Evolutionary conservation across 2,113 vertebrate genomes (phyloP).

Genomic region (Synodontis membranacea): DNA sequence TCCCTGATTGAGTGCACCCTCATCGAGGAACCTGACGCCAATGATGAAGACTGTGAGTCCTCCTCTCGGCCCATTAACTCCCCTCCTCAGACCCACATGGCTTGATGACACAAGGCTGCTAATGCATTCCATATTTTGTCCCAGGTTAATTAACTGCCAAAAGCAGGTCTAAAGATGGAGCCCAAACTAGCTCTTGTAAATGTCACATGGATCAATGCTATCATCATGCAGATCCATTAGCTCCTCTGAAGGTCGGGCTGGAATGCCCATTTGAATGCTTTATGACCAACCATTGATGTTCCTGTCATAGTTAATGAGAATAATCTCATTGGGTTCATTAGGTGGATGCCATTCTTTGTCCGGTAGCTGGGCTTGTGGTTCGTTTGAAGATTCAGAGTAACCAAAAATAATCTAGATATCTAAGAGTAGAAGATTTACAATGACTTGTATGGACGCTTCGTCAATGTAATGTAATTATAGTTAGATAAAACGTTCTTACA

Average conservation of each 20-base stretch:
- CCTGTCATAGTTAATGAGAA: slow-evolving; percentile 23
- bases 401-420: slow-evolving; percentile 1
- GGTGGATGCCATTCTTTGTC: slow-evolving; percentile 19
- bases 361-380: background rate
- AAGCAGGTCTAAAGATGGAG: slow-evolving; percentile 43
- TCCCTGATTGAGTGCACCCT: slow-evolving; percentile 94
- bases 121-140: slow-evolving; percentile 30
- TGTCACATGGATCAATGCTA: slow-evolving; percentile 62
- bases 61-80: slow-evolving; percentile 14
- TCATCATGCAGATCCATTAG: slow-evolving; percentile 58
- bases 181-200: slow-evolving; percentile 62
- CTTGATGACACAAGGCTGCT: slow-evolving; percentile 33
- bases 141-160: slow-evolving; percentile 72
- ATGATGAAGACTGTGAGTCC: slow-evolving; percentile 92
- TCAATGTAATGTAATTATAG: background rate
- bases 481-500: background rate
- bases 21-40: slow-evolving; percentile 89
- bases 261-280: slow-evolving; percentile 33
- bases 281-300: slow-evolving; percentile 20
- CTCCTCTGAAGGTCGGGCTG: slow-evolving; percentile 14
- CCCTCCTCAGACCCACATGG: background rate
- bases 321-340: slow-evolving; percentile 33
- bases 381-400: background rate
- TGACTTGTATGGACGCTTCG: background rate
- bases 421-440: background rate